These are phyloP conservation scores for Euphonia xanthogaster DNA, from an alignment of 2,797 vertebrate genomes.

Conservation along the genomic window DNA sequence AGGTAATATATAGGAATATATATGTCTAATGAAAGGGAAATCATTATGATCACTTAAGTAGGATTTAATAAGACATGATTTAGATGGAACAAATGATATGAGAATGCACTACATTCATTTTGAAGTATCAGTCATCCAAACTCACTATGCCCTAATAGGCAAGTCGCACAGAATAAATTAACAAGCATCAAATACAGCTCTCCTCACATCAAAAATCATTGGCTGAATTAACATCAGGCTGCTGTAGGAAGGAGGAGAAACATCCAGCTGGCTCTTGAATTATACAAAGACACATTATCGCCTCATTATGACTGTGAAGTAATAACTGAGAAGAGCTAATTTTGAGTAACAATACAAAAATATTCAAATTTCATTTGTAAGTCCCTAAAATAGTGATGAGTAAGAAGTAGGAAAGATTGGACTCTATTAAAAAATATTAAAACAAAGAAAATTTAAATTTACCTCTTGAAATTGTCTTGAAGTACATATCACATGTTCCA, in stretches of 20 bases:
- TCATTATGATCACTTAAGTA: neutral
- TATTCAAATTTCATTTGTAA: conserved; percentile 31
- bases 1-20: neutral
- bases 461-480: neutral
- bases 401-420: neutral
- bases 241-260: conserved; percentile 17
- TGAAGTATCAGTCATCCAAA: conserved; percentile 25
- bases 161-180: conserved; percentile 26
- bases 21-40: neutral
- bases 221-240: conserved; percentile 24
- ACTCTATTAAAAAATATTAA: neutral
- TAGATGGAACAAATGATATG: neutral
- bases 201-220: conserved; percentile 6
- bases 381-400: neutral
- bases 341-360: conserved; percentile 27
- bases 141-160: neutral
- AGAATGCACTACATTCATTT: neutral
- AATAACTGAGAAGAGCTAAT: conserved; percentile 44
- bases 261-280: conserved; percentile 53
- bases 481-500: neutral
- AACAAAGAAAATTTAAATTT: neutral
- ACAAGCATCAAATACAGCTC: neutral
- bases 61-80: neutral
- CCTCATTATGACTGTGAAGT: conserved; percentile 39
- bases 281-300: conserved; percentile 42